Evolutionary conservation across 2,888 invertebrate species (phyloP).

Genomic region (Omphaloscelis lunosa): DNA sequence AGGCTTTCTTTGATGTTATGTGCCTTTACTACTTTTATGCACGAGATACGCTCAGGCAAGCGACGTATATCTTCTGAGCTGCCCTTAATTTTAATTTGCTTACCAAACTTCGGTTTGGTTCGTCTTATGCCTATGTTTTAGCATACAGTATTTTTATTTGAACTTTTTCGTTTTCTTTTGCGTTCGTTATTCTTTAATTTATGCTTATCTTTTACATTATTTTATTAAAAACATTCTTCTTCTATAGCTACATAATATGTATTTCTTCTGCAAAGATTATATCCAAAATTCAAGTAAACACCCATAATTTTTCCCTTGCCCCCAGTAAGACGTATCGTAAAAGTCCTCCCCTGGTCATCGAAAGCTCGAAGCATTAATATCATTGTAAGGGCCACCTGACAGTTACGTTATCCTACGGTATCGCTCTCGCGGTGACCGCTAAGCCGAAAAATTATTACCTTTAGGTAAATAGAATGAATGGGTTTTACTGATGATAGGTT

Average conservation of each 20-base stretch:
- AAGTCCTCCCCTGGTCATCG: constrained; percentile 64
- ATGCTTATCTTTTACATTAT: too few species aligned
- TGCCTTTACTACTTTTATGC: background rate
- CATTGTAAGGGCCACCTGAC: constrained; percentile 80
- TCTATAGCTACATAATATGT: background rate
- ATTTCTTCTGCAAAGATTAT: constrained; percentile 4
- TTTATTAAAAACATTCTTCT: too few species aligned
- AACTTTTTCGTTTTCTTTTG: too few species aligned
- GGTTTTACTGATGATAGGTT: constrained; percentile 37
- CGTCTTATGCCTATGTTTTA: background rate
- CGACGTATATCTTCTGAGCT: background rate
- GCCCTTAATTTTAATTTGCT: background rate
- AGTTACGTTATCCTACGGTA: constrained; percentile 77
- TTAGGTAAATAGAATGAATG: constrained; percentile 78
- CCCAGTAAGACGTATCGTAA: constrained; percentile 66
- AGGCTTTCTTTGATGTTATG: background rate
- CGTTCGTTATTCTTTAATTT: too few species aligned
- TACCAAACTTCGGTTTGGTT: background rate
- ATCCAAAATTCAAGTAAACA: constrained; percentile 42
- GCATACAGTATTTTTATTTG: background rate
- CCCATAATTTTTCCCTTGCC: constrained; percentile 41
- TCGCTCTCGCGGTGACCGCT: constrained; percentile 75
- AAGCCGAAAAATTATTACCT: constrained; percentile 80
- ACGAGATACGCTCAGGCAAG: background rate
- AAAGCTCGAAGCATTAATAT: constrained; percentile 78